Evolutionary conservation across 2,113 vertebrate species (phyloP).

Genomic region (Lophius piscatorius): DNA sequence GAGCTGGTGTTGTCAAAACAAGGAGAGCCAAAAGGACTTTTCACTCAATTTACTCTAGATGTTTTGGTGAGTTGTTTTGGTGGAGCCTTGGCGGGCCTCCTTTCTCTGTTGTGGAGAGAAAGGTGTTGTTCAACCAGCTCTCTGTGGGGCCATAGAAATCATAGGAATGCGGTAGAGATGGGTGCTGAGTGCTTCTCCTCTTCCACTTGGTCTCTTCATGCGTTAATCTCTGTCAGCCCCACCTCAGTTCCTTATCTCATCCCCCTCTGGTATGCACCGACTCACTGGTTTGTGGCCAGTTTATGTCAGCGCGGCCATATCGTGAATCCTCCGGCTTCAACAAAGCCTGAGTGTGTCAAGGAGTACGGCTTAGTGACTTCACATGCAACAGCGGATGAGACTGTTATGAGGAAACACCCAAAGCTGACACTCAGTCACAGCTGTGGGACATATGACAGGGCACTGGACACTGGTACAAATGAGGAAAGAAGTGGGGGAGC

Average conservation of each 20-base stretch:
- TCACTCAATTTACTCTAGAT: neutral
- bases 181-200: neutral
- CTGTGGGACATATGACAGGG: neutral
- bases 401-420: too few relatives aligned
- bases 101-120: neutral
- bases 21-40: too few relatives aligned
- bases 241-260: neutral
- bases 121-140: constrained; percentile 10
- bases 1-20: too few relatives aligned
- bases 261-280: constrained; percentile 17
- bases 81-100: neutral
- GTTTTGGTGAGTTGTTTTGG: neutral
- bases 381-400: neutral
- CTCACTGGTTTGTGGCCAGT: constrained; percentile 7
- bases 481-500: constrained; percentile 26
- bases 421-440: constrained; percentile 12
- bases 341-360: constrained; percentile 9
- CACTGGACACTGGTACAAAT: constrained; percentile 17
- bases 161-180: constrained; percentile 34
- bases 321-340: too few relatives aligned
- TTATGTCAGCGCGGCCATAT: constrained; percentile 24
- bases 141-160: constrained; percentile 35
- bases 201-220: constrained; percentile 7
- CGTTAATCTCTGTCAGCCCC: neutral
- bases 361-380: constrained; percentile 24